phyloP scores from a whole-genome alignment of 2,888 invertebrate genomes.

The Acrobasis consociella region DNA sequence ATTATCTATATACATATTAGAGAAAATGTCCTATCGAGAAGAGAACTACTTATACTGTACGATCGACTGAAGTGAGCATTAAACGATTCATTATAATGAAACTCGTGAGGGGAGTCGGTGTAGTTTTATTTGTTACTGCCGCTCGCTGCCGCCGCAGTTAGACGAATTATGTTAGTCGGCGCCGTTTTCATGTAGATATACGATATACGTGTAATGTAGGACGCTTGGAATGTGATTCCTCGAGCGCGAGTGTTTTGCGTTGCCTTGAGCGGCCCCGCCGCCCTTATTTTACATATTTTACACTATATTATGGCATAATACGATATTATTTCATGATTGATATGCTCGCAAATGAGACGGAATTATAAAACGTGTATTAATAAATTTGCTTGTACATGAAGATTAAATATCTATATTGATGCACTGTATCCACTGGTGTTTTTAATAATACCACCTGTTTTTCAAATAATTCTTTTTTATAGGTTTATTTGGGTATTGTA shows the following conservation, averaged over 20 bases:
- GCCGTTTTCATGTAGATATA: constrained; percentile 53
- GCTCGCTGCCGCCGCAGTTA: constrained; percentile 50
- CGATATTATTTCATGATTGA: constrained; percentile 69
- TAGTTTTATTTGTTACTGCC: constrained; percentile 67
- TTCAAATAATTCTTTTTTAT: constrained; percentile 63
- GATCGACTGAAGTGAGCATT: constrained; percentile 76
- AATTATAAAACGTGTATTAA: constrained; percentile 80
- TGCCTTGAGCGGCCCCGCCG: constrained; percentile 61
- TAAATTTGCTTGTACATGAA: constrained; percentile 90
- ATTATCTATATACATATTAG: constrained; percentile 81
- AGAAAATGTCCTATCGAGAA: constrained; percentile 78
- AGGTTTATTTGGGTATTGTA: constrained; percentile 79
- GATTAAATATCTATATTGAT: constrained; percentile 90
- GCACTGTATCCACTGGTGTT: constrained; percentile 84
- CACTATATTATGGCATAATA: constrained; percentile 83
- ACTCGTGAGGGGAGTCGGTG: constrained; percentile 67
- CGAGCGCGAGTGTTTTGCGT: constrained; percentile 63
- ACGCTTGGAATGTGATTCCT: constrained; percentile 78
- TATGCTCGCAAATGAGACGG: constrained; percentile 62
- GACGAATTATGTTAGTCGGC: constrained; percentile 56
- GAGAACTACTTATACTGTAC: constrained; percentile 73
- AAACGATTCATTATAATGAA: constrained; percentile 69
- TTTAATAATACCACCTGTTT: constrained; percentile 78
- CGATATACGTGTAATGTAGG: constrained; percentile 49
- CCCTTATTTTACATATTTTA: constrained; percentile 68